phyloP scores from a whole-genome alignment of 1,140 invertebrate genomes.

The Magallana gigas region DNA sequence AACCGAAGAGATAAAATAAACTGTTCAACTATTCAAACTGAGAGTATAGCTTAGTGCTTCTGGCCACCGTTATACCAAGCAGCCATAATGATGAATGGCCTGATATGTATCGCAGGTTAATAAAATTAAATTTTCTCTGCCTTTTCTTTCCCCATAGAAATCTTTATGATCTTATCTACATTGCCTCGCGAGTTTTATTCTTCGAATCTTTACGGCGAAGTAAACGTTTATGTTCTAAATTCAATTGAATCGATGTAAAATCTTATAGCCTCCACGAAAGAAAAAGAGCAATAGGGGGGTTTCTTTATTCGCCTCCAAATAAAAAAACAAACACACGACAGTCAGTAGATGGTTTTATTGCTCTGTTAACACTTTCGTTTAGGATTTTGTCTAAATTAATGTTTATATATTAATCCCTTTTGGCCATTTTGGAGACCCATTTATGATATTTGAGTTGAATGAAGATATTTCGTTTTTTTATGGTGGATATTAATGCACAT shows the following conservation, averaged over 20 bases:
- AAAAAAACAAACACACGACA: background rate
- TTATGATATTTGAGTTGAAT: background rate
- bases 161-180: slow-evolving; percentile 10
- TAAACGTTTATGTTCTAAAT: slow-evolving; percentile 1
- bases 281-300: background rate
- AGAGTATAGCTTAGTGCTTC: background rate
- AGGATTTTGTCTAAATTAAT: background rate
- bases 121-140: background rate
- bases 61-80: background rate
- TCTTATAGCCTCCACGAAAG: background rate
- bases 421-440: background rate
- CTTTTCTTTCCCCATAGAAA: background rate
- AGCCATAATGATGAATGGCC: background rate
- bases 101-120: background rate
- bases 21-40: too few species aligned
- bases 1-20: too few species aligned
- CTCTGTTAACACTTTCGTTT: background rate
- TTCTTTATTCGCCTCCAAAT: background rate
- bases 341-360: background rate
- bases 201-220: background rate
- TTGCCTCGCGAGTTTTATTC: slow-evolving; percentile 2
- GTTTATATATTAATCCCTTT: background rate
- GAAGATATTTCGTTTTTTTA: too few species aligned
- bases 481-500: too few species aligned
- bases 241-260: slow-evolving; percentile 16